A percentile compares a stretch with the other conserved stretches of the same genome.
These are phyloP conservation scores for Zoroaster sp. DNA, from an alignment of 53 echinoderm and acorn worm genomes.

Conservation along the genomic window DNA sequence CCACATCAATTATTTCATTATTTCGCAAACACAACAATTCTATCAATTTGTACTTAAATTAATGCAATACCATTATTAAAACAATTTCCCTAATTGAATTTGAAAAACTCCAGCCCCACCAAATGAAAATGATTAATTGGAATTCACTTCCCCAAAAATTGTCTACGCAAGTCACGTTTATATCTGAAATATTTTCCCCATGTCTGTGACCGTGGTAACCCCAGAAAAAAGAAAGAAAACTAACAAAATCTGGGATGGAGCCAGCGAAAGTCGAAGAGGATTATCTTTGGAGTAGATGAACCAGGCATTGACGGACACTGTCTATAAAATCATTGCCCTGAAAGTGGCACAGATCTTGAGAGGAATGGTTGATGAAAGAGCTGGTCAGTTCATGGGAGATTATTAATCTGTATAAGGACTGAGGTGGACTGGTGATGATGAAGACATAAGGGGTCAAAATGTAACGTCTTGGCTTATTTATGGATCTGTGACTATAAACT, in stretches of 20 bases:
- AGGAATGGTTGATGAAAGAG: neutral
- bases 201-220: neutral
- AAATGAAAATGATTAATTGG: neutral
- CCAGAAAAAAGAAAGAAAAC: neutral
- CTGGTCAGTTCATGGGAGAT: neutral
- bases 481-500: too few relatives aligned
- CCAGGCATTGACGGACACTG: constrained; percentile 15
- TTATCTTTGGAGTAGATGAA: neutral
- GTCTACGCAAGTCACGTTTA: neutral
- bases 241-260: neutral
- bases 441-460: neutral
- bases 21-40: neutral
- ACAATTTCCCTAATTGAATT: neutral
- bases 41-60: neutral
- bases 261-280: neutral
- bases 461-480: too few relatives aligned
- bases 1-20: neutral
- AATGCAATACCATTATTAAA: neutral
- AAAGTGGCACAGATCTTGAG: neutral
- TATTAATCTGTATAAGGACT: neutral
- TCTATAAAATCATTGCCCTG: constrained; percentile 17
- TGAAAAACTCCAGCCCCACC: neutral
- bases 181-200: neutral
- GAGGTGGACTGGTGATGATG: neutral
- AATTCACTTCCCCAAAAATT: neutral